A percentile compares a stretch with the other conserved stretches of the same genome.
Conservation (phyloP, 1,140 invertebrate genomes). For the Caenorhabditis latens region DNA sequence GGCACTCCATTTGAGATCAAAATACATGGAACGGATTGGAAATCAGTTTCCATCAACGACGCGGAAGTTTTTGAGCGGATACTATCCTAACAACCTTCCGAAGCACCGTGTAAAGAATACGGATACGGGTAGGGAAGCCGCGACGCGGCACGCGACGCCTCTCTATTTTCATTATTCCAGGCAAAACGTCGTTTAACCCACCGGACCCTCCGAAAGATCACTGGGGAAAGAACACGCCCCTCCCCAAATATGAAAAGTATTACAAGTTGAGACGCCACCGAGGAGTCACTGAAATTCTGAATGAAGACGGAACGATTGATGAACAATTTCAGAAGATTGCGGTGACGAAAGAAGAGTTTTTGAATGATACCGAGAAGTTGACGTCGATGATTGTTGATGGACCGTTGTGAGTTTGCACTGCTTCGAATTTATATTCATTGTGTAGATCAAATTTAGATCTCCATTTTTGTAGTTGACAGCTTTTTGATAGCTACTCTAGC, state of each 20-base stretch:
- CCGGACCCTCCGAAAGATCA: slow-evolving; percentile 76
- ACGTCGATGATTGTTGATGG: slow-evolving; percentile 75
- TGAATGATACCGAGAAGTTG: slow-evolving; percentile 73
- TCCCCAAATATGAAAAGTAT: slow-evolving; percentile 72
- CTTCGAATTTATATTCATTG: neutral
- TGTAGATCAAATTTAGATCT: too few species aligned
- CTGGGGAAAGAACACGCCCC: slow-evolving; percentile 72
- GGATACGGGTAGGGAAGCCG: slow-evolving; percentile 71
- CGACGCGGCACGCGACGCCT: too few species aligned
- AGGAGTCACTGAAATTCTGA: slow-evolving; percentile 67
- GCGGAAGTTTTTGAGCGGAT: slow-evolving; percentile 69
- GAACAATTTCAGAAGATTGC: slow-evolving; percentile 68
- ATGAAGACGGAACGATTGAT: slow-evolving; percentile 60
- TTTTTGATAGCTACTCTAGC: neutral
- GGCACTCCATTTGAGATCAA: slow-evolving; percentile 69
- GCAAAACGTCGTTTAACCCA: slow-evolving; percentile 73
- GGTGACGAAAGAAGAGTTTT: slow-evolving; percentile 72
- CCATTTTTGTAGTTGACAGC: too few species aligned
- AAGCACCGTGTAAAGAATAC: slow-evolving; percentile 76
- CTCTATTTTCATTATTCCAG: slow-evolving; percentile 70
- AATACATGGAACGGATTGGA: slow-evolving; percentile 77
- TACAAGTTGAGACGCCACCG: slow-evolving; percentile 68
- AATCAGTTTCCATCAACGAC: slow-evolving; percentile 74
- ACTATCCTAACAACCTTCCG: slow-evolving; percentile 75
- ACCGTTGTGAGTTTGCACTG: slow-evolving; percentile 68